Evolutionary conservation across 1,140 invertebrate species (phyloP), one percentile per base, ranked within the genome.

Genomic region (Ridgeia piscesae): DNA sequence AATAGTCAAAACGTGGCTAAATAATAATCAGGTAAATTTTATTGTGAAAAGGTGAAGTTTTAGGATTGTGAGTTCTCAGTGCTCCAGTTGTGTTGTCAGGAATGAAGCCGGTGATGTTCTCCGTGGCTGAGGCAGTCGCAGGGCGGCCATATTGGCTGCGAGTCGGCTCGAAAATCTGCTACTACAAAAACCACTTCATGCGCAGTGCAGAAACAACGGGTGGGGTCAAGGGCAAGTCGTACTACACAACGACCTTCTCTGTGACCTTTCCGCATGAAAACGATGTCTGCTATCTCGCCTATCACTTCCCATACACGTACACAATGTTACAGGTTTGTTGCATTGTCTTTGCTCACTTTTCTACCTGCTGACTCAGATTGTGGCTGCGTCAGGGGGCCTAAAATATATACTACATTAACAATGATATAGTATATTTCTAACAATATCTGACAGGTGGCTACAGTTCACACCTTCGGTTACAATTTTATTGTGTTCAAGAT

Each of bases 301-400:
- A 99, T 95, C 99, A 98, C 96, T 99, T 99, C 95, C 99, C 99
- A 0, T 99, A 99, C 96, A 99, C 98, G 0, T 99, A 99, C 95
- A 97, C 98, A 21, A 97, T 97, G 94, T 95, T 99, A 88, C 94
- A 94, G 95, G 95, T 95, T 92, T 88, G 94, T 89, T 89, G 8
- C 89, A 9, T 14, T 33, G 33, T 33, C 31, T 35, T 89, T 11
- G 89, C 27, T 33, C 9, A 33, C 89, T 89, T 14, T 9, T 34
- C 35, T 34, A 14, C 6, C 89, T 34, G 33, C 89, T 21, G 89
- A 33, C n/a, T 34, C n/a, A n/a, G n/a, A n/a, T n/a, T n/a, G n/a
- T n/a, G n/a, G n/a, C n/a, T n/a, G n/a, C n/a, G n/a, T n/a, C n/a
- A n/a, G n/a, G n/a, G n/a, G n/a, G n/a, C n/a, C n/a, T n/a, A n/a